These are phyloP conservation scores for Hyposoter dolosus DNA, from an alignment of 2,888 invertebrate species.

Conservation along the genomic window DNA sequence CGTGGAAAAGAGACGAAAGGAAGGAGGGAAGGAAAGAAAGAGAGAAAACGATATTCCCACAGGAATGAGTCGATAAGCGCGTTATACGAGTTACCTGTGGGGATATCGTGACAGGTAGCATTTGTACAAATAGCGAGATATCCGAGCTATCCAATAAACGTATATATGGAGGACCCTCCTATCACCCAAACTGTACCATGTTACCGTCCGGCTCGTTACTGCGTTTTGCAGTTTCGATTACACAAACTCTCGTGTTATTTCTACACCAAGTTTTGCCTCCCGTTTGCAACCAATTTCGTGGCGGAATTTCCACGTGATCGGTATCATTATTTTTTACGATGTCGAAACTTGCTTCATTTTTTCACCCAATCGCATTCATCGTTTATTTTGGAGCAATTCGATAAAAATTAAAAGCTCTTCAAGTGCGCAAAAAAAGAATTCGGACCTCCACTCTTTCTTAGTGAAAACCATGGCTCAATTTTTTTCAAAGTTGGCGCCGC, in stretches of 20 bases:
- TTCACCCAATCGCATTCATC: not conserved
- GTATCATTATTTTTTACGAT: not conserved
- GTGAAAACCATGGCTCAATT: too few relatives aligned
- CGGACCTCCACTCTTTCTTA: too few relatives aligned
- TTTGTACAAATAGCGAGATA: conserved; percentile 64
- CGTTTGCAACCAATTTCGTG: conserved; percentile 26
- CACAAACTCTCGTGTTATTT: conserved; percentile 37
- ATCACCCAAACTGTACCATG: conserved; percentile 23
- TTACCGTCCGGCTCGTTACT: conserved; percentile 24
- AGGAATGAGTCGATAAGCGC: conserved; percentile 69
- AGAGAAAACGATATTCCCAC: conserved; percentile 44
- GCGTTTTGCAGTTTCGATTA: conserved; percentile 37
- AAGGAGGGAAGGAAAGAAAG: not conserved
- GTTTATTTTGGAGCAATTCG: too few relatives aligned
- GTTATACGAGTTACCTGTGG: conserved; percentile 67
- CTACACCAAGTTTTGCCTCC: not conserved
- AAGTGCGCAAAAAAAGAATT: too few relatives aligned
- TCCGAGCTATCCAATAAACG: conserved; percentile 20
- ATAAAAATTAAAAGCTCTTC: too few relatives aligned
- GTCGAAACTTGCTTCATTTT: not conserved
- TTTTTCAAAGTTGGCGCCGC: too few relatives aligned
- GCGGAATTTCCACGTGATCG: conserved; percentile 28
- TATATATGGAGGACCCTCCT: not conserved
- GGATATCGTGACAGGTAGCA: conserved; percentile 68
- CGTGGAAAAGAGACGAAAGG: not conserved